Conservation (phyloP, 2,888 invertebrate genomes). For the Lamproptera curius region DNA sequence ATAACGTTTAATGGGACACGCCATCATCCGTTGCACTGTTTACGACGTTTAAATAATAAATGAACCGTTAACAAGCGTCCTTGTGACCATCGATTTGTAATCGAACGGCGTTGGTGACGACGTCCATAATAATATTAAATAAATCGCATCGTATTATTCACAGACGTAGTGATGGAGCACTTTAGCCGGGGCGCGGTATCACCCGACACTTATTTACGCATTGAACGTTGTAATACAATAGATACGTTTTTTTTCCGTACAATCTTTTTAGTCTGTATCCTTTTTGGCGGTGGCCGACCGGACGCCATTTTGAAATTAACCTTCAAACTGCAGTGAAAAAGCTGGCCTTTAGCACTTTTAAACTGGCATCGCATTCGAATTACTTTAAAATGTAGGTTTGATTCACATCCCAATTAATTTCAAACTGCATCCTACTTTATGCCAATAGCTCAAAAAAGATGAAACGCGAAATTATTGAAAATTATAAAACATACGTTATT, state of each 20-base stretch:
- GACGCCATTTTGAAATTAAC: background rate
- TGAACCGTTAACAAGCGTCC: constrained; percentile 7
- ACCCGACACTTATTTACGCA: constrained; percentile 5
- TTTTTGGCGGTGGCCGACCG: background rate
- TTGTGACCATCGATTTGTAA: constrained; percentile 15
- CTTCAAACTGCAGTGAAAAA: background rate
- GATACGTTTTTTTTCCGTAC: background rate
- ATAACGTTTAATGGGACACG: too few species aligned
- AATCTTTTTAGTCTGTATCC: background rate
- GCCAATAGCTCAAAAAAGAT: too few species aligned
- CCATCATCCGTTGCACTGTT: background rate
- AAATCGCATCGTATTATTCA: constrained; percentile 5
- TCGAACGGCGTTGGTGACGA: constrained; percentile 1
- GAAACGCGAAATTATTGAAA: too few species aligned
- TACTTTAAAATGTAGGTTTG: too few species aligned
- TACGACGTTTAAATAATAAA: background rate
- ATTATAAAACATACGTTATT: too few species aligned
- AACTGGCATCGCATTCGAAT: too few species aligned
- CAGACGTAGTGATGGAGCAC: constrained; percentile 11
- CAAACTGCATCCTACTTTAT: too few species aligned
- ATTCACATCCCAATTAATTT: too few species aligned
- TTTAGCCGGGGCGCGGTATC: constrained; percentile 1
- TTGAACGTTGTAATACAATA: background rate
- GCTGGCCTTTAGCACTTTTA: background rate
- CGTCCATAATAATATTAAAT: constrained; percentile 7